Conservation (phyloP, 2,888 invertebrate genomes). For the Molorchus minor region DNA sequence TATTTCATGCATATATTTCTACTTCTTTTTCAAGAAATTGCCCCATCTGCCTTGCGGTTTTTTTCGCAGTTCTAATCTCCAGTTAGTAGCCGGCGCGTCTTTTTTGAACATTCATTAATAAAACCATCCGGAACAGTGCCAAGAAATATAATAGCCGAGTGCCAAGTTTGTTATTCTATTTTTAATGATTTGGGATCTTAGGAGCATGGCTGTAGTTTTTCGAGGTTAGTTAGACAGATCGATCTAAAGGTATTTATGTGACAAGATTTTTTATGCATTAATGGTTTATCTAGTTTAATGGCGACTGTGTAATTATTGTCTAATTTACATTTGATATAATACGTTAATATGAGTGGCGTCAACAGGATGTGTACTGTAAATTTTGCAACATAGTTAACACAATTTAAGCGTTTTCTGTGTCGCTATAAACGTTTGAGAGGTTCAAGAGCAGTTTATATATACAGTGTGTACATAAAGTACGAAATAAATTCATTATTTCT, state of each 20-base stretch:
- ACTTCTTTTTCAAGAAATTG: slow-evolving; percentile 31
- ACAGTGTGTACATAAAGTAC: too few relatives aligned
- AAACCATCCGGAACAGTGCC: neutral
- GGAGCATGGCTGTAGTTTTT: slow-evolving; percentile 54
- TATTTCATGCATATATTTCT: slow-evolving; percentile 49
- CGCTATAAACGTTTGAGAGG: neutral
- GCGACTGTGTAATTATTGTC: too few relatives aligned
- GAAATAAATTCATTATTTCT: too few relatives aligned
- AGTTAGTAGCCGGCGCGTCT: neutral
- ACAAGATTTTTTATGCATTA: neutral
- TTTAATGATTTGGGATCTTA: slow-evolving; percentile 44
- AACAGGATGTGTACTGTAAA: neutral
- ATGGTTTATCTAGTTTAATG: too few relatives aligned
- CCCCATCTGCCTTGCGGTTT: slow-evolving; percentile 10
- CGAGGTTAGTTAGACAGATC: slow-evolving; percentile 55
- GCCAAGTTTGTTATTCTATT: slow-evolving; percentile 4
- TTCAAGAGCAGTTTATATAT: too few relatives aligned
- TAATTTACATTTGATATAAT: slow-evolving; percentile 3
- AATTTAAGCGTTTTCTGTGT: neutral
- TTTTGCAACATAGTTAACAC: neutral
- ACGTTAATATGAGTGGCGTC: neutral
- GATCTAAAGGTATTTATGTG: slow-evolving; percentile 3
- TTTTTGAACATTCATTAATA: neutral
- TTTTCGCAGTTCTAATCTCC: slow-evolving; percentile 16
- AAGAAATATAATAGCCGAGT: neutral